Conservation (phyloP, 2,797 vertebrate species). For the Protosalanx chinensis region DNA sequence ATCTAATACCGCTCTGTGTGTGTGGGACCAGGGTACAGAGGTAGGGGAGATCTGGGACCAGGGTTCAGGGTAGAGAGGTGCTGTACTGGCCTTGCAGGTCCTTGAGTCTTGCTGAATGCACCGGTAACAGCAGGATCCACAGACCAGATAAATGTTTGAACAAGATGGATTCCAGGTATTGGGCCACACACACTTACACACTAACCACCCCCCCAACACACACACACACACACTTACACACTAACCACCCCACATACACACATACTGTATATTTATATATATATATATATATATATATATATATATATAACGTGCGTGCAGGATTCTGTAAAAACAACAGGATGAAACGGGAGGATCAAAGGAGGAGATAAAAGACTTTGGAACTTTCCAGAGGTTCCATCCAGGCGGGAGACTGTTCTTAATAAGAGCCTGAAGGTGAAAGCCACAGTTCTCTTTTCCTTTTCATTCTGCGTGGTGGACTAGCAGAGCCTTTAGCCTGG, state of each 20-base stretch:
- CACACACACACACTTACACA: too few relatives aligned
- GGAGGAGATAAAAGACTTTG: constrained; percentile 35
- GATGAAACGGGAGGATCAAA: constrained; percentile 44
- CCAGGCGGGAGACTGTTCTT: constrained; percentile 18
- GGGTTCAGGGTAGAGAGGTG: too few relatives aligned
- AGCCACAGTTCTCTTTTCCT: constrained; percentile 11
- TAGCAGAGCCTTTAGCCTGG: not conserved
- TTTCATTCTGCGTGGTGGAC: not conserved
- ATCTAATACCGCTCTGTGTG: too few relatives aligned
- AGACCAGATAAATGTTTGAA: constrained; percentile 49
- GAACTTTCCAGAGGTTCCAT: constrained; percentile 20
- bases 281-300: too few relatives aligned
- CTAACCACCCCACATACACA: too few relatives aligned
- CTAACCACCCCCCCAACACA: too few relatives aligned
- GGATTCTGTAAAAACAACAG: constrained; percentile 42
- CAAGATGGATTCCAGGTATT: constrained; percentile 39
- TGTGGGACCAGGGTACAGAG: too few relatives aligned
- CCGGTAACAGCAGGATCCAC: constrained; percentile 34
- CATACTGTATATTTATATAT: too few relatives aligned
- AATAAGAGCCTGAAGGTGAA: not conserved
- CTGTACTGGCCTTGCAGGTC: too few relatives aligned
- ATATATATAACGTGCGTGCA: too few relatives aligned
- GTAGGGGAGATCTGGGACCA: too few relatives aligned
- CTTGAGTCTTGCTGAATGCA: constrained; percentile 11
- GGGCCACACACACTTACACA: too few relatives aligned